Evolutionary conservation across 2,888 invertebrate genomes (phyloP), one percentile per base, ranked within the genome.

Genomic region (Kuschelorhynchus macadamiae): DNA sequence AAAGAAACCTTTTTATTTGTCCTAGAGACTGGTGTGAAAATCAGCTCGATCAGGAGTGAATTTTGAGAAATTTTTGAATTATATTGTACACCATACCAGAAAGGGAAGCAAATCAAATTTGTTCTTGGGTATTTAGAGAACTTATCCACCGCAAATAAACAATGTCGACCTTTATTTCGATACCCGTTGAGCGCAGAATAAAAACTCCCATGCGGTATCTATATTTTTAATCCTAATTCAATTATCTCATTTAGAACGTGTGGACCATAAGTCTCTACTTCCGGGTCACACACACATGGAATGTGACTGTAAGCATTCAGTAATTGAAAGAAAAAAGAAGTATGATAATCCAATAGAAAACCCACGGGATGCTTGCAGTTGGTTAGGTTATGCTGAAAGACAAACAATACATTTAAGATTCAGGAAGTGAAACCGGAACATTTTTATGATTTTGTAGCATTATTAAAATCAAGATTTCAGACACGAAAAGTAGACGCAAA

Each of bases 261-360:
- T 41, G 56, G 49, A 70, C 20, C 70, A 70, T 17, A 70, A 68
- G 33, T 70, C 70, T 50, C 33, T 70, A 4, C 14, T 59, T 47
- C 70, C 67, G 7, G 70, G 70, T n/a, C 70, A 70, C 46, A 70
- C 67, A 12, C 56, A 59, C 44, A 68, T 69, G 67, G 62, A 71
- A 41, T 71, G 71, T 36, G 69, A 70, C 42, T 36, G 47, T 14
- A 69, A 69, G 18, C 71, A 71, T 42, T 56, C 65, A 4, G 36
- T 62, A 17, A 71, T 71, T 30, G 71, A 71, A 59, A 70, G 55
- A 36, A 52, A 64, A 39, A 42, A 42, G 11, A 65, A 66, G 30
- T 52, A 52, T 17, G 32, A 30, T 1, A 21, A 14, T 60, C 49
- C 44, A 3, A 66, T 71, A 12, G 53, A 70, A 3, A 56, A 61